phyloP scores from a whole-genome alignment of 2,888 invertebrate genomes.

The Euzophera pinguis region DNA sequence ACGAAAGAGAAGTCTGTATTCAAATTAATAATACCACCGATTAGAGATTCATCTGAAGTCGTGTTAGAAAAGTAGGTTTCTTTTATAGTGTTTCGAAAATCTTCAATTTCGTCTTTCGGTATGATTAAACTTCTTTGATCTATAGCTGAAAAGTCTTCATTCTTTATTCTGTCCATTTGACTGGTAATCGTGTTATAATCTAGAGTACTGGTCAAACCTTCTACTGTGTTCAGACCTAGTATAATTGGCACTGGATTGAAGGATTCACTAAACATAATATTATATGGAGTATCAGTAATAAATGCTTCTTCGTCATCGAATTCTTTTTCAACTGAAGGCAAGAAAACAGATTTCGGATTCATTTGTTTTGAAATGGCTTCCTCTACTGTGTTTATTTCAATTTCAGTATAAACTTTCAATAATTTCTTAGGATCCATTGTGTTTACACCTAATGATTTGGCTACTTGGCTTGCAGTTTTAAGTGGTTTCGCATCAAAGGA shows the following conservation, averaged over 20 bases:
- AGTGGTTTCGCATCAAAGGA: constrained; percentile 55
- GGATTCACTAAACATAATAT: constrained; percentile 44
- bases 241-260: constrained; percentile 70
- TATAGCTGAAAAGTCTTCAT: constrained; percentile 56
- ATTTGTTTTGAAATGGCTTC: constrained; percentile 67
- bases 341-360: constrained; percentile 60
- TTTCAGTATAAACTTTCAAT: constrained; percentile 47
- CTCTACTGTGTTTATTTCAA: constrained; percentile 47
- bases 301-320: constrained; percentile 64
- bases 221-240: constrained; percentile 76
- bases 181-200: constrained; percentile 62
- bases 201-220: constrained; percentile 70
- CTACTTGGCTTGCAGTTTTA: constrained; percentile 58
- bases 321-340: constrained; percentile 56
- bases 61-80: constrained; percentile 61
- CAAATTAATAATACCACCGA: constrained; percentile 64
- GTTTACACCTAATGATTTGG: constrained; percentile 55
- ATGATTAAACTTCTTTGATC: constrained; percentile 50
- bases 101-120: constrained; percentile 42
- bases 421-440: constrained; percentile 49
- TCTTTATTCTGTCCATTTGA: constrained; percentile 56
- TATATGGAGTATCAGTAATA: constrained; percentile 64
- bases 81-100: constrained; percentile 46
- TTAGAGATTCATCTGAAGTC: constrained; percentile 50
- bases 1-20: constrained; percentile 65